Base-by-base conservation (phyloP, 1,140 invertebrate species). In the Diabrotica undecimpunctata region DNA sequence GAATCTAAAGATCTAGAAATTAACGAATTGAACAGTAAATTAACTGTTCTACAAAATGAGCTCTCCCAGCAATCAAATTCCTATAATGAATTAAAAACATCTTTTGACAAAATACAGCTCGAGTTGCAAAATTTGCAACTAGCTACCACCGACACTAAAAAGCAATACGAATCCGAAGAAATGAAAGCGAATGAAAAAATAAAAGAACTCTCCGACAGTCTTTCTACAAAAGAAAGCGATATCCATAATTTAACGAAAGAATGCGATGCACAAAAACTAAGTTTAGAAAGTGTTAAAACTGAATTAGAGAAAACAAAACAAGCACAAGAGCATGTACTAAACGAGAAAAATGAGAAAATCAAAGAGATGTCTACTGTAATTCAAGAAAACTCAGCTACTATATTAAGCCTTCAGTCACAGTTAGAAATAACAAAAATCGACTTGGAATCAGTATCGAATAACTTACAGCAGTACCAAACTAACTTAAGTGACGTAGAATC, bases 361-460 rank as follows among this genome's bases (percentile, higher is more conserved):
- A 14, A 62, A 8, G 13, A 67, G n/a, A 38, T 62, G 11, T 38
- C 39, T 51, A n/a, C 50, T 7, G 52, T 52, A 10, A 7, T 60
- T 39, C 60, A 65, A 61, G 64, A 64, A 35, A 68, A 65, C 62
- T 58, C 54, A 11, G 65, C 62, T 39, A 61, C 54, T 56, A 68
- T 69, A 50, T 56, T 68, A 69, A 62, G 54, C 52, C 68, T 70
- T 36, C 70, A 73, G 69, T 69, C 58, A 7, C 54, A 72, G 36
- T 39, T 74, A 7, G 66, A 72, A 60, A 69, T 59, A 38, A 66
- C 59, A 5, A 62, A 63, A 52, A 36, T 67, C n/a, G 69, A 70
- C 41, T 62, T 72, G 65, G 88, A 92, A 71, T 76, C 88, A 52
- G 77, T 78, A 65, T 55, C 62, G 9, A 63, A 60, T 11, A 69